phyloP scores from a whole-genome alignment of 2,888 invertebrate genomes.

The Plebejus melissa region DNA sequence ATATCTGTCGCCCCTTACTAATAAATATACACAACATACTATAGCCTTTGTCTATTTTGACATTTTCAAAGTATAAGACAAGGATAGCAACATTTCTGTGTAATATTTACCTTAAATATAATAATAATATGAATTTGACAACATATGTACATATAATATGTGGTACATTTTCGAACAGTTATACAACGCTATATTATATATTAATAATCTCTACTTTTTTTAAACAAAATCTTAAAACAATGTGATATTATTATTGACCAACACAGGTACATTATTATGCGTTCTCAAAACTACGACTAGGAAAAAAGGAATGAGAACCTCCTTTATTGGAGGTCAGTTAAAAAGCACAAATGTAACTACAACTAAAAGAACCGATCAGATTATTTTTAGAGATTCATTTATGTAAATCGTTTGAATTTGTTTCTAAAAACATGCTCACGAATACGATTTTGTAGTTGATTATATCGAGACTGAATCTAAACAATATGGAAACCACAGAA shows the following conservation, averaged over 20 bases:
- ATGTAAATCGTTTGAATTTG: no score
- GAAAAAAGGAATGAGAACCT: not conserved
- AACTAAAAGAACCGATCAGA: not conserved
- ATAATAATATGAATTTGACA: not conserved
- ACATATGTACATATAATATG: not conserved
- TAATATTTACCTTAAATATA: not conserved
- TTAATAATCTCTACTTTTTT: not conserved
- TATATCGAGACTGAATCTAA: no score
- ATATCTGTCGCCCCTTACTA: not conserved
- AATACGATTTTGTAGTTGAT: no score
- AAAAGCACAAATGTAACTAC: not conserved
- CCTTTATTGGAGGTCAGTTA: not conserved
- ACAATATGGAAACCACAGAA: not conserved
- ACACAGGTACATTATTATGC: constrained; percentile 12
- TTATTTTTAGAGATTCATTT: not conserved
- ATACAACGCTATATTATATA: not conserved
- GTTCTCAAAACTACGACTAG: not conserved
- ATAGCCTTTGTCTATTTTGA: not conserved
- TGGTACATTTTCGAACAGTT: not conserved
- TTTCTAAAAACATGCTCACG: no score
- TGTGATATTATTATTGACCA: not conserved
- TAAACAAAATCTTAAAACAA: not conserved
- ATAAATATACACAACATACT: not conserved
- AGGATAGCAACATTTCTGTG: not conserved
- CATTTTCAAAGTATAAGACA: not conserved